Conservation (phyloP, 1,140 invertebrate genomes). For the Aradophagus sp. region DNA sequence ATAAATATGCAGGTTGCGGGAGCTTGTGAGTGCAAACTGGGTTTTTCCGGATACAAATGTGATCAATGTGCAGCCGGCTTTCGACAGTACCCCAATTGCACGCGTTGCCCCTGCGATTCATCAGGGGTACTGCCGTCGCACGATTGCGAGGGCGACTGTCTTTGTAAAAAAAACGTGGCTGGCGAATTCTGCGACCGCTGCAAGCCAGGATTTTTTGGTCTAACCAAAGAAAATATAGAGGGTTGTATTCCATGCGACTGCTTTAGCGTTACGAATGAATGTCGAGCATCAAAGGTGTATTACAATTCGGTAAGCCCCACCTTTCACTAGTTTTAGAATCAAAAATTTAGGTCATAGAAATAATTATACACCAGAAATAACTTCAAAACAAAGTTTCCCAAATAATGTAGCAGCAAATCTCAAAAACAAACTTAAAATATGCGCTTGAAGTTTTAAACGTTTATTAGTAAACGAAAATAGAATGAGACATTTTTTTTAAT, state of each 20-base stretch:
- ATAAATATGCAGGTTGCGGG: constrained; percentile 82
- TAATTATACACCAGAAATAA: too few species aligned
- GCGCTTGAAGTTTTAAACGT: too few species aligned
- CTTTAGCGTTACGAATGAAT: constrained; percentile 87
- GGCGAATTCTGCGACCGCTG: constrained; percentile 89
- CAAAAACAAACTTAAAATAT: too few species aligned
- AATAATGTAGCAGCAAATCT: too few species aligned
- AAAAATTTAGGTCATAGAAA: too few species aligned
- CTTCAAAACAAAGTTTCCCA: too few species aligned
- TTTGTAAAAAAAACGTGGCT: constrained; percentile 89
- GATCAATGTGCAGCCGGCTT: constrained; percentile 89
- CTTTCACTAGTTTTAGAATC: too few species aligned
- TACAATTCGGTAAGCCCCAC: constrained; percentile 78
- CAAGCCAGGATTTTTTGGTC: constrained; percentile 87
- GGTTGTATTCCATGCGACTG: constrained; percentile 95
- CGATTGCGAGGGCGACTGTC: constrained; percentile 87
- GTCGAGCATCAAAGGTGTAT: constrained; percentile 79
- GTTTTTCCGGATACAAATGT: constrained; percentile 88
- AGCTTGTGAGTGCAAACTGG: constrained; percentile 87
- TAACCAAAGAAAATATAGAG: constrained; percentile 82
- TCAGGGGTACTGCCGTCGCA: constrained; percentile 80
- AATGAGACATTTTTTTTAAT: too few species aligned
- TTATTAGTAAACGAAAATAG: too few species aligned
- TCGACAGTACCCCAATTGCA: constrained; percentile 86
- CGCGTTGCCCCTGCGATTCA: constrained; percentile 87